phyloP scores from a whole-genome alignment of 2,888 invertebrate genomes.

The Chorisops tibialis region DNA sequence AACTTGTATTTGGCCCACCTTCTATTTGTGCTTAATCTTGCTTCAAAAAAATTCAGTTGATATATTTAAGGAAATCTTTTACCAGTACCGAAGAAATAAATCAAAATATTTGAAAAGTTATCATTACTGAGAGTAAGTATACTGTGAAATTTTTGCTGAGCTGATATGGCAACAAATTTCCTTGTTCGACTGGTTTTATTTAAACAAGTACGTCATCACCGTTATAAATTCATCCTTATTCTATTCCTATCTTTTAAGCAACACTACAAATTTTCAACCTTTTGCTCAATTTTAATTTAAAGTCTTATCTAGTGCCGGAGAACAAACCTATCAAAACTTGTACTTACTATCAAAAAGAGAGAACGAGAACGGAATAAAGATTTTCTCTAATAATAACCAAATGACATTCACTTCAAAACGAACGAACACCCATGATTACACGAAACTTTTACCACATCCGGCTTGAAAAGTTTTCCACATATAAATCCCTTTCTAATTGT shows the following conservation, averaged over 20 bases:
- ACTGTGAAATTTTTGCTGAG: not conserved
- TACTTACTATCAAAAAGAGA: not conserved
- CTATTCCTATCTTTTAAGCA: too few species aligned
- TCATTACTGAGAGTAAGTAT: not conserved
- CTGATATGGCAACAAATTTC: too few species aligned
- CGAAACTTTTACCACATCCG: not conserved
- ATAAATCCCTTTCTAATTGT: slow-evolving; percentile 1
- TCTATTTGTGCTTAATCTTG: too few species aligned
- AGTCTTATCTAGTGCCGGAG: not conserved
- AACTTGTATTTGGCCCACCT: too few species aligned
- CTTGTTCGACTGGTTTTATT: not conserved
- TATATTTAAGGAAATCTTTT: too few species aligned
- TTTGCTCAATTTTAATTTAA: too few species aligned
- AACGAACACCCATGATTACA: not conserved
- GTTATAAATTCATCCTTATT: too few species aligned
- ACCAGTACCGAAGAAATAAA: too few species aligned
- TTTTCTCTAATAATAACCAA: not conserved
- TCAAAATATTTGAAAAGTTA: too few species aligned
- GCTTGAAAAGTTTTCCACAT: not conserved
- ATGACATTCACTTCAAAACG: not conserved
- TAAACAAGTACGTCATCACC: not conserved
- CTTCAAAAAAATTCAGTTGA: too few species aligned
- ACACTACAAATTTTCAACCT: too few species aligned
- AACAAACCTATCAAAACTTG: not conserved
- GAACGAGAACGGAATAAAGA: not conserved